These are phyloP conservation scores for Epinotia nisella DNA, from an alignment of 2,888 invertebrate genomes.

Conservation along the genomic window DNA sequence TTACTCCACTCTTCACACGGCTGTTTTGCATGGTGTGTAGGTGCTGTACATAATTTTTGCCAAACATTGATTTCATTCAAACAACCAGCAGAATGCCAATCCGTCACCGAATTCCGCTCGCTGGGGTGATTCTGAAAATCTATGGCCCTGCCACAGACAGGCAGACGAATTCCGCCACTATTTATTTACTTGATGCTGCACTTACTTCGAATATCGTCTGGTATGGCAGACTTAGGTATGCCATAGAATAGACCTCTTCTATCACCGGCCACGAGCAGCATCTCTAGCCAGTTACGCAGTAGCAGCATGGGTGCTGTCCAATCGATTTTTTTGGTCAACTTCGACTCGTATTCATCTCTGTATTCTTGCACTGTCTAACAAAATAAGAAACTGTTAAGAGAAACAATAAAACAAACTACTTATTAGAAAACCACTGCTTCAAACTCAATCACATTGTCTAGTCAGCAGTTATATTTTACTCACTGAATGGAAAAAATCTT, in stretches of 20 bases:
- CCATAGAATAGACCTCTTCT: slow-evolving; percentile 62
- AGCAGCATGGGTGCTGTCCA: slow-evolving; percentile 68
- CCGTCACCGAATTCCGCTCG: too few relatives aligned
- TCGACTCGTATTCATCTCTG: slow-evolving; percentile 51
- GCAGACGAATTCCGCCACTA: too few relatives aligned
- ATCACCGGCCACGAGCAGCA: slow-evolving; percentile 63
- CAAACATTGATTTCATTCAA: too few relatives aligned
- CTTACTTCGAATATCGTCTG: slow-evolving; percentile 54
- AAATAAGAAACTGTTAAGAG: slow-evolving; percentile 27
- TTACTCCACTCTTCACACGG: too few relatives aligned
- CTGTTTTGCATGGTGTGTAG: too few relatives aligned
- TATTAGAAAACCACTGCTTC: background rate
- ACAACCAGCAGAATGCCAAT: too few relatives aligned
- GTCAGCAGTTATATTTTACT: background rate
- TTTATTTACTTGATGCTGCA: background rate
- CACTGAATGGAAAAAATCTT: slow-evolving; percentile 34
- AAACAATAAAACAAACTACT: background rate
- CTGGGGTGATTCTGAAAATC: too few relatives aligned
- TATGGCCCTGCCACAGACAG: too few relatives aligned
- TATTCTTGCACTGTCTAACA: slow-evolving; percentile 60
- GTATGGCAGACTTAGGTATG: slow-evolving; percentile 53
- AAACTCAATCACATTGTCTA: background rate
- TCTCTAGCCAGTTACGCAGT: slow-evolving; percentile 53
- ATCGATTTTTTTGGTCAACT: slow-evolving; percentile 56
- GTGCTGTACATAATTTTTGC: too few relatives aligned